Conservation (phyloP, 2,888 invertebrate species). For the Hartigia nigra region DNA sequence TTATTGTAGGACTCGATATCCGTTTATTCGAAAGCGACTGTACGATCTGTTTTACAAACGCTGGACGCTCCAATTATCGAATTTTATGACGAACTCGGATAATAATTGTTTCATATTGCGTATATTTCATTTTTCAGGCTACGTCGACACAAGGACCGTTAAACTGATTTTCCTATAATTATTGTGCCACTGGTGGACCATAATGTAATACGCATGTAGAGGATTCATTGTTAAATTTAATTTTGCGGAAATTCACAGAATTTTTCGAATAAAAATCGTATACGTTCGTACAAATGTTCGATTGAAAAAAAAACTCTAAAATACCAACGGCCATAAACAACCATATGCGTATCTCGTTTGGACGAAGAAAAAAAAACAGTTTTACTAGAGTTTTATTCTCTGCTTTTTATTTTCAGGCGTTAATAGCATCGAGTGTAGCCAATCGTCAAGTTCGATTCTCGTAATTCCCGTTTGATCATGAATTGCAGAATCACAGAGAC, state of each 20-base stretch:
- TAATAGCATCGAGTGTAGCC: background rate
- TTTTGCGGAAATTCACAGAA: background rate
- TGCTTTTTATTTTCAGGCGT: background rate
- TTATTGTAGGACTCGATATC: background rate
- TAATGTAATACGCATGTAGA: background rate
- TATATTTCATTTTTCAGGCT: background rate
- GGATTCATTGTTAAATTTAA: background rate
- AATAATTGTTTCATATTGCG: background rate
- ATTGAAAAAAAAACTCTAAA: background rate
- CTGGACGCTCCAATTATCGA: background rate
- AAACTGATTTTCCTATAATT: conserved; percentile 36
- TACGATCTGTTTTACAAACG: background rate
- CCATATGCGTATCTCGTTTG: background rate
- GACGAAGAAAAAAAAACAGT: background rate
- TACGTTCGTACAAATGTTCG: background rate
- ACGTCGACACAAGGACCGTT: conserved; percentile 17
- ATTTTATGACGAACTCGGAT: background rate
- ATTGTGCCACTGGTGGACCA: background rate
- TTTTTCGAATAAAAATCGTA: background rate
- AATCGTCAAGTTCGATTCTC: background rate
- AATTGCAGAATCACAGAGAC: conserved; percentile 1
- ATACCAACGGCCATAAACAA: background rate
- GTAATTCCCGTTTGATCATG: background rate
- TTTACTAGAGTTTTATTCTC: background rate
- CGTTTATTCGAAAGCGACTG: background rate